phyloP scores from a whole-genome alignment of 1,140 invertebrate genomes.

The Pteromalus puparum region DNA sequence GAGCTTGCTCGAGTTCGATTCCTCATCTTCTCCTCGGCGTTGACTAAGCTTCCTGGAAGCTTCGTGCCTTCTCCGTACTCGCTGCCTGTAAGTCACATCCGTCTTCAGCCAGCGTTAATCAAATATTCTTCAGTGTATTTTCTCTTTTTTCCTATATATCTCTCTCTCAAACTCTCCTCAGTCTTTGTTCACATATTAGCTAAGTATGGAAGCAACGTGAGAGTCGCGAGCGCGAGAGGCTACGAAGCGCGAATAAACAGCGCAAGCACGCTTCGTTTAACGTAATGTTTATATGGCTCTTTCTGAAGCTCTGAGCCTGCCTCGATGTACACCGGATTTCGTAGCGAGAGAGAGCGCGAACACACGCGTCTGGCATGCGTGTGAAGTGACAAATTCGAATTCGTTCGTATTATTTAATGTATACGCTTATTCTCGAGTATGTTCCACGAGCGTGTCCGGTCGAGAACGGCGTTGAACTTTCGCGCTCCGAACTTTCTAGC shows the following conservation, averaged over 20 bases:
- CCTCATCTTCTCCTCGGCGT: slow-evolving; percentile 95
- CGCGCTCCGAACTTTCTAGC: slow-evolving; percentile 70
- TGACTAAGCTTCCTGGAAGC: slow-evolving; percentile 95
- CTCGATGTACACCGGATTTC: no score
- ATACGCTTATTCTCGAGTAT: neutral
- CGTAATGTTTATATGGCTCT: no score
- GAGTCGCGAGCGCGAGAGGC: neutral
- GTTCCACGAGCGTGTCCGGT: neutral
- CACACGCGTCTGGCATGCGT: neutral
- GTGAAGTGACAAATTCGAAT: neutral
- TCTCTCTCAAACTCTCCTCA: neutral
- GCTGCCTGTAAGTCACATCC: slow-evolving; percentile 84
- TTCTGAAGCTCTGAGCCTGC: no score
- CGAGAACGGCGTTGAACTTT: slow-evolving; percentile 64
- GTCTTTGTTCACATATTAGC: no score
- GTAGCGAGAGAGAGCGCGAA: no score
- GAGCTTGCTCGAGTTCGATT: slow-evolving; percentile 96
- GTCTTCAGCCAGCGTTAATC: slow-evolving; percentile 64
- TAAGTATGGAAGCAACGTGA: neutral
- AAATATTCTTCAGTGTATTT: neutral
- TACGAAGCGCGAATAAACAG: no score
- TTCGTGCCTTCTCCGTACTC: slow-evolving; percentile 96
- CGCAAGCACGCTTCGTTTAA: no score
- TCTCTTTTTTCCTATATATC: neutral
- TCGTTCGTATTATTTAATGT: no score